Conservation (phyloP, 2,113 vertebrate genomes). For the Aleadryas rufinucha region DNA sequence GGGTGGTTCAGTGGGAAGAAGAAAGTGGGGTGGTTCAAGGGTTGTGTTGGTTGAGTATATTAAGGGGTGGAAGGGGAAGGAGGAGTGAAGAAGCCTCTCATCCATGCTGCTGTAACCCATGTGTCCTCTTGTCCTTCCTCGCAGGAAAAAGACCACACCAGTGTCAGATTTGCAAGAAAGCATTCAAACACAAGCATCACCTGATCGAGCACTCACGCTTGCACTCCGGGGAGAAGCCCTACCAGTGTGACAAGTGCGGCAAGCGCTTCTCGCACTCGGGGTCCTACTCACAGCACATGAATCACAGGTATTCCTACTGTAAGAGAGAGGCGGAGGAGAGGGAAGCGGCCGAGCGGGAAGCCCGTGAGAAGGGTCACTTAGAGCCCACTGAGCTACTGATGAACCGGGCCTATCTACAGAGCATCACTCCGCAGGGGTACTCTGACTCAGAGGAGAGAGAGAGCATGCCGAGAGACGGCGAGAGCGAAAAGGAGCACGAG, state of each 20-base stretch:
- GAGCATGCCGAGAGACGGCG: slow-evolving; percentile 87
- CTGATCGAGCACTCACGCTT: slow-evolving; percentile 97
- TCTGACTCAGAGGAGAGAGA: slow-evolving; percentile 94
- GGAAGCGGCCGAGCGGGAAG: slow-evolving; percentile 94
- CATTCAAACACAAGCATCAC: slow-evolving; percentile 99
- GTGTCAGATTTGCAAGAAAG: slow-evolving; percentile 99
- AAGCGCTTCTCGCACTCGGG: slow-evolving; percentile 99
- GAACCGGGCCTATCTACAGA: slow-evolving; percentile 95
- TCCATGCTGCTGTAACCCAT: not conserved
- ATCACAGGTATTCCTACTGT: slow-evolving; percentile 99
- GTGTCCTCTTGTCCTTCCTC: slow-evolving; percentile 67
- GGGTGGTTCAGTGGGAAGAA: not conserved
- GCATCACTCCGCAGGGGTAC: slow-evolving; percentile 93
- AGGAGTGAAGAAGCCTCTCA: not conserved
- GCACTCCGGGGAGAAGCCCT: slow-evolving; percentile 98
- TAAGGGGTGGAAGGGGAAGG: not conserved
- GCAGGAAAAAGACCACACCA: slow-evolving; percentile 98
- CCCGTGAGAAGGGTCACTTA: slow-evolving; percentile 93
- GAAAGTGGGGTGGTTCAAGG: not conserved
- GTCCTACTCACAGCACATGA: slow-evolving; percentile 99
- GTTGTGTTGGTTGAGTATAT: not conserved
- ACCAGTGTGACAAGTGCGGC: slow-evolving; percentile 98
- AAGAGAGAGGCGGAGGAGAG: slow-evolving; percentile 98
- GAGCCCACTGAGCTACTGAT: slow-evolving; percentile 97
- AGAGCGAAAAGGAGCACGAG: slow-evolving; percentile 88